Evolutionary conservation across 2,113 vertebrate genomes (phyloP).

Genomic region (Narcine bancroftii): DNA sequence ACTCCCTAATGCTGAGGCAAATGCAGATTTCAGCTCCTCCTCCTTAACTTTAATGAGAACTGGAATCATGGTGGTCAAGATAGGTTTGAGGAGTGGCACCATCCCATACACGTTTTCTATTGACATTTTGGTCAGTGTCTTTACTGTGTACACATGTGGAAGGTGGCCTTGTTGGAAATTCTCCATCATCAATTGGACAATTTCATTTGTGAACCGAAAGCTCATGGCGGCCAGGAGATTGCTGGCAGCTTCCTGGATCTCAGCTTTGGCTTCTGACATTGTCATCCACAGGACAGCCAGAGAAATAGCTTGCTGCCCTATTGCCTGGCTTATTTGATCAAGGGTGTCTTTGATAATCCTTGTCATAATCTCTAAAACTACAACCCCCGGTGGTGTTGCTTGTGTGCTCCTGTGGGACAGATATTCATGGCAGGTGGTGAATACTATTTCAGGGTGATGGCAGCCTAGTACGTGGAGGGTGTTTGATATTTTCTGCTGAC

Average conservation of each 20-base stretch:
- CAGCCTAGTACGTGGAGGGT: constrained; percentile 72
- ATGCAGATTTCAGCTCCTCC: constrained; percentile 56
- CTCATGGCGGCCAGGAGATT: constrained; percentile 75
- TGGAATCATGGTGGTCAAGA: constrained; percentile 83
- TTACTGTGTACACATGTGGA: constrained; percentile 75
- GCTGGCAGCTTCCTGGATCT: constrained; percentile 85
- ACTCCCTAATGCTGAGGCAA: not conserved
- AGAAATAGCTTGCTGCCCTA: constrained; percentile 66
- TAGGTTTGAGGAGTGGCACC: constrained; percentile 84
- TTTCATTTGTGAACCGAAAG: constrained; percentile 71
- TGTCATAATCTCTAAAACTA: constrained; percentile 78
- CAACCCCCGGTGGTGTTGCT: constrained; percentile 63
- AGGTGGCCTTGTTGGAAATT: constrained; percentile 79
- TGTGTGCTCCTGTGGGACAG: constrained; percentile 69
- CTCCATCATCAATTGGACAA: constrained; percentile 83
- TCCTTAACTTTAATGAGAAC: constrained; percentile 77
- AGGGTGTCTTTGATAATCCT: constrained; percentile 63
- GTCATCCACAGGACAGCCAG: constrained; percentile 85
- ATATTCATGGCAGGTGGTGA: constrained; percentile 72
- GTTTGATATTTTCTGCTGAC: constrained; percentile 79
- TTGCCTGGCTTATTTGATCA: constrained; percentile 55
- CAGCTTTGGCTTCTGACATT: constrained; percentile 75
- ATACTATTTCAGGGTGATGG: constrained; percentile 60
- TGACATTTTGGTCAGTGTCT: constrained; percentile 68
- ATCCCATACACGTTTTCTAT: constrained; percentile 81